These are phyloP conservation scores for Aleadryas rufinucha DNA, from an alignment of 2,113 vertebrate species.

Conservation along the genomic window DNA sequence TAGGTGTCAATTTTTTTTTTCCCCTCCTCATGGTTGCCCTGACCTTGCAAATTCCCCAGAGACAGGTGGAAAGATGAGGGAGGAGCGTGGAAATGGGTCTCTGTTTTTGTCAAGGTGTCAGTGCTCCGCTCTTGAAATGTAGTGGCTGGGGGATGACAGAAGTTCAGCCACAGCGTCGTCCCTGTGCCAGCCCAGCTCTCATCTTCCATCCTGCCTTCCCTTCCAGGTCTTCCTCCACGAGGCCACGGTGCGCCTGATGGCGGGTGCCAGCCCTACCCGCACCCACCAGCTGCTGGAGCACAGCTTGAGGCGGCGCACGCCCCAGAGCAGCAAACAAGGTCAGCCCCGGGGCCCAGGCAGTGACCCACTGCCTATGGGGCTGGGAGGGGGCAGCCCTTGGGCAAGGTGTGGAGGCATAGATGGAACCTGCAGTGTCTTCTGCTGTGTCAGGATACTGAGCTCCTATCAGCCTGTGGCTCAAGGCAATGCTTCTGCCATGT, in stretches of 20 bases:
- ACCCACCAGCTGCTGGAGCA: conserved; percentile 97
- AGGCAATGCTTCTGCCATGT: background rate
- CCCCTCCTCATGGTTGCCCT: background rate
- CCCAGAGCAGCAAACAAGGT: conserved; percentile 72
- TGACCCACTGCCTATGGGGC: background rate
- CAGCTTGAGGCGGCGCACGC: conserved; percentile 82
- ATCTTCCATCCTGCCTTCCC: background rate
- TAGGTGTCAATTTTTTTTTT: background rate
- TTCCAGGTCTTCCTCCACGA: conserved; percentile 93
- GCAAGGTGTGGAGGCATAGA: background rate
- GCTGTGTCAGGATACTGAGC: background rate
- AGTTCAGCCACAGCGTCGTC: background rate
- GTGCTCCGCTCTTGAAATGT: accelerated
- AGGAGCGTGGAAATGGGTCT: background rate
- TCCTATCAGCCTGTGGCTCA: background rate
- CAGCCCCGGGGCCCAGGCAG: background rate
- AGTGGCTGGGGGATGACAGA: background rate
- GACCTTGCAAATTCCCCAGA: background rate
- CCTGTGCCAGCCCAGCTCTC: background rate
- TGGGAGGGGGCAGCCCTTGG: background rate
- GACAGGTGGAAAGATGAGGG: background rate
- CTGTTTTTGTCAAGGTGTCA: background rate
- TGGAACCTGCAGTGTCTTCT: background rate
- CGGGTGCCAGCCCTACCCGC: conserved; percentile 94
- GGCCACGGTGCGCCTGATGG: conserved; percentile 96